These are phyloP conservation scores for Nephrotoma guestfalica DNA, from an alignment of 2,888 invertebrate species.

Conservation along the genomic window DNA sequence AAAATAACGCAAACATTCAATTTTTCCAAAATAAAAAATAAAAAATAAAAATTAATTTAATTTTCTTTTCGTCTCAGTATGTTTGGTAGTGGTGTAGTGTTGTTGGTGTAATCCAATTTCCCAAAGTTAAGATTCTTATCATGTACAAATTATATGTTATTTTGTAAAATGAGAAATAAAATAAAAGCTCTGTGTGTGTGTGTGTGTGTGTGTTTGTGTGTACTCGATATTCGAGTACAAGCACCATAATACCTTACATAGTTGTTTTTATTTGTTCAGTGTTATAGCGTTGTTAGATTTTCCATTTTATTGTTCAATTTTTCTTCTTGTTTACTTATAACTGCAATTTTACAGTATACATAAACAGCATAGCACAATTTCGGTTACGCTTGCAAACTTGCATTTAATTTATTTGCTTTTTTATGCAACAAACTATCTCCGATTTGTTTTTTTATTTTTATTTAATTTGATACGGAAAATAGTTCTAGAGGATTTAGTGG, in stretches of 20 bases:
- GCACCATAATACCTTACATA: background rate
- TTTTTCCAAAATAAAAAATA: background rate
- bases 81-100: background rate
- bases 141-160: conserved; percentile 3
- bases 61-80: background rate
- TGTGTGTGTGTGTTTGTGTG: background rate
- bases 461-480: background rate
- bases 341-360: background rate
- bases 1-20: background rate
- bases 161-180: background rate
- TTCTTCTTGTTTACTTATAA: background rate
- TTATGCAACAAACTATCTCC: background rate
- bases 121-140: conserved; percentile 2
- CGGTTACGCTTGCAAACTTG: background rate
- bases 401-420: background rate
- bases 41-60: background rate
- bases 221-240: background rate
- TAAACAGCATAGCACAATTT: background rate
- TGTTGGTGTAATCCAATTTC: background rate
- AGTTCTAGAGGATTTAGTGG: background rate
- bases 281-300: background rate
- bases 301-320: background rate
- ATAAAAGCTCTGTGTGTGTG: background rate
- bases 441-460: background rate
- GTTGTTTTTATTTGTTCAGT: background rate